Percentiles rank a stretch among this genome's conserved stretches.
phyloP scores from a whole-genome alignment of 2,113 vertebrate species.

The Rhea americana region DNA sequence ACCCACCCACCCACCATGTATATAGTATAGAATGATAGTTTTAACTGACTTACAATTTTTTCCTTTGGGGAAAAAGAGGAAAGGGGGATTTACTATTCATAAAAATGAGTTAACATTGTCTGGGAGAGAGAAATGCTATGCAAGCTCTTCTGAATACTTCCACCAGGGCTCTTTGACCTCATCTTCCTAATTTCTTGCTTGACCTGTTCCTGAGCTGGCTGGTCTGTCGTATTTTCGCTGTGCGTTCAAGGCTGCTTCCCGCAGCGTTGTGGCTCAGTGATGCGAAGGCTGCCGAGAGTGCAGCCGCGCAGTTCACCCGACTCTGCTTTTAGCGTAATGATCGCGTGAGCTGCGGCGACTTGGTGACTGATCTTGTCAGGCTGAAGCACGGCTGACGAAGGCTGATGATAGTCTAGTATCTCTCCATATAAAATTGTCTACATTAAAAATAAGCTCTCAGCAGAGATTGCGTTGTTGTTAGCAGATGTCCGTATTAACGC shows the following conservation, averaged over 20 bases:
- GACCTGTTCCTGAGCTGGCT: neutral
- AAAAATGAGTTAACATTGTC: neutral
- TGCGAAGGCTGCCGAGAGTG: neutral
- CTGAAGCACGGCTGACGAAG: neutral
- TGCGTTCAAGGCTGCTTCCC: neutral
- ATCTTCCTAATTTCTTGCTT: neutral
- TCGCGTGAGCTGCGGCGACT: neutral
- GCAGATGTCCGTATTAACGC: neutral
- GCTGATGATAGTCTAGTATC: neutral
- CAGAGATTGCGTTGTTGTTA: neutral
- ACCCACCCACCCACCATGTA: too few relatives aligned
- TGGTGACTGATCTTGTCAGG: neutral
- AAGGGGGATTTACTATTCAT: neutral
- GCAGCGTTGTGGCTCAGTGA: neutral
- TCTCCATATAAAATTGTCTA: neutral
- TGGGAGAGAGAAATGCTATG: neutral
- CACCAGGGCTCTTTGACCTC: neutral
- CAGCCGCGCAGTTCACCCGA: rapidly evolving
- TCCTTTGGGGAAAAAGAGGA: neutral
- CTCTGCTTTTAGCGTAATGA: neutral
- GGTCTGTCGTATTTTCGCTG: neutral
- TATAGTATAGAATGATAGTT: neutral
- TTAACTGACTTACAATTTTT: neutral
- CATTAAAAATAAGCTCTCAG: neutral
- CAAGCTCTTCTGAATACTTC: neutral